A percentile compares a stretch with the other conserved stretches of the same genome.
Evolutionary conservation across 2,888 invertebrate genomes (phyloP).

Genomic region (Halictus ligatus): DNA sequence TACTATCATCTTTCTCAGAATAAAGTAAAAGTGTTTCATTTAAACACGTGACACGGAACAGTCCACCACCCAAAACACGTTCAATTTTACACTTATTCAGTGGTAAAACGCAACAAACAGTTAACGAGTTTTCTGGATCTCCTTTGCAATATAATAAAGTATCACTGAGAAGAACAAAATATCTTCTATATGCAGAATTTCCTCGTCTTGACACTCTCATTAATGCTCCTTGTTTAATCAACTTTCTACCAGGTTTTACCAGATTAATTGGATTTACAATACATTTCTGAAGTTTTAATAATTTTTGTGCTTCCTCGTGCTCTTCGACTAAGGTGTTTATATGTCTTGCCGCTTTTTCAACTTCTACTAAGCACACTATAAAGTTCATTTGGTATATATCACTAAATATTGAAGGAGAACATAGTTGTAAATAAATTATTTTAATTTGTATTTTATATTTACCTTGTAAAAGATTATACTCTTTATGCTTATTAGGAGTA

Average conservation of each 20-base stretch:
- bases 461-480: conserved; percentile 86
- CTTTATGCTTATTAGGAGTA: conserved; percentile 86
- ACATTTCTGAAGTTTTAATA: conserved; percentile 89
- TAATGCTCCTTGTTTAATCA: conserved; percentile 89
- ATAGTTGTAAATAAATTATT: neutral
- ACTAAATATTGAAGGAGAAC: neutral
- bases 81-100: conserved; percentile 89
- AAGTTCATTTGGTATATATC: conserved; percentile 41
- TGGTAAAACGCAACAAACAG: conserved; percentile 89
- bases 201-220: conserved; percentile 86
- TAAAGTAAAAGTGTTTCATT: conserved; percentile 87
- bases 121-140: conserved; percentile 86
- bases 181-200: conserved; percentile 84
- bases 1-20: conserved; percentile 85
- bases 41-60: conserved; percentile 87
- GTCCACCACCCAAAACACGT: conserved; percentile 86
- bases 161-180: conserved; percentile 90
- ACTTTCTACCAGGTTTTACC: conserved; percentile 88
- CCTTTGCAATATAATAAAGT: conserved; percentile 91
- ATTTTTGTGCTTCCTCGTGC: conserved; percentile 89
- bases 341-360: conserved; percentile 89
- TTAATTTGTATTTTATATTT: conserved; percentile 41
- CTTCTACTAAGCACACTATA: conserved; percentile 88
- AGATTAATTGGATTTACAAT: conserved; percentile 88
- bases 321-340: conserved; percentile 91